Percentiles rank a stretch among this genome's conserved stretches.
Evolutionary conservation across 2,113 vertebrate genomes (phyloP).

Genomic region (Machaerirhynchus nigripectus): DNA sequence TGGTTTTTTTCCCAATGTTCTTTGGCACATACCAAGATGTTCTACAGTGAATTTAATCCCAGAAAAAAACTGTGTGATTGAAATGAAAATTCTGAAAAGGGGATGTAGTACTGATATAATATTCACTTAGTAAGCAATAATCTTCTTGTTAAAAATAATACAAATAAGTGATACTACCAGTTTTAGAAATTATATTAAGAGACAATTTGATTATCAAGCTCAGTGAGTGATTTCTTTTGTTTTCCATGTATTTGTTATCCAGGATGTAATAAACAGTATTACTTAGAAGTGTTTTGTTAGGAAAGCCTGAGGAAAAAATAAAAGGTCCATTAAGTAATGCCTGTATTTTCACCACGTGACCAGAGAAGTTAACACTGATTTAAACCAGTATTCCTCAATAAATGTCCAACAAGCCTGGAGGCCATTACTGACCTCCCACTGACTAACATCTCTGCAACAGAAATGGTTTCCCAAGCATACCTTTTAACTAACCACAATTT

Average conservation of each 20-base stretch:
- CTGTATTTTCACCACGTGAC: slow-evolving; percentile 31
- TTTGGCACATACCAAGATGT: not conserved
- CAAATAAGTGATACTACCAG: not conserved
- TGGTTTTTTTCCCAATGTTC: not conserved
- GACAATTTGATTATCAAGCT: not conserved
- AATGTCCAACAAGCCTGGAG: slow-evolving; percentile 42
- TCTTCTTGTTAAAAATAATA: not conserved
- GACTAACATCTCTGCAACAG: slow-evolving; percentile 18
- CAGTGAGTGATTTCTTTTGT: not conserved
- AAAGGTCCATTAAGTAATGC: slow-evolving; percentile 15
- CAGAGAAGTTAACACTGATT: slow-evolving; percentile 30
- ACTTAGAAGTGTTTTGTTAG: not conserved
- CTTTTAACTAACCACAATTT: not conserved
- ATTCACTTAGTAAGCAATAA: not conserved
- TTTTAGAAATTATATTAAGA: not conserved
- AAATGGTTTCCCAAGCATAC: not conserved
- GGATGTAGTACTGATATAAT: not conserved
- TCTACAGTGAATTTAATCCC: not conserved
- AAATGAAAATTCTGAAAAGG: not conserved
- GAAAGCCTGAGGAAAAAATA: not conserved
- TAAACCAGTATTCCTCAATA: slow-evolving; percentile 60
- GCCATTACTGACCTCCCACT: slow-evolving; percentile 33
- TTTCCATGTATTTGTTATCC: not conserved
- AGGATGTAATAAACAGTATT: not conserved
- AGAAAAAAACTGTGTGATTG: not conserved